Evolutionary conservation across 2,113 vertebrate species (phyloP).

Genomic region (Riparia riparia): DNA sequence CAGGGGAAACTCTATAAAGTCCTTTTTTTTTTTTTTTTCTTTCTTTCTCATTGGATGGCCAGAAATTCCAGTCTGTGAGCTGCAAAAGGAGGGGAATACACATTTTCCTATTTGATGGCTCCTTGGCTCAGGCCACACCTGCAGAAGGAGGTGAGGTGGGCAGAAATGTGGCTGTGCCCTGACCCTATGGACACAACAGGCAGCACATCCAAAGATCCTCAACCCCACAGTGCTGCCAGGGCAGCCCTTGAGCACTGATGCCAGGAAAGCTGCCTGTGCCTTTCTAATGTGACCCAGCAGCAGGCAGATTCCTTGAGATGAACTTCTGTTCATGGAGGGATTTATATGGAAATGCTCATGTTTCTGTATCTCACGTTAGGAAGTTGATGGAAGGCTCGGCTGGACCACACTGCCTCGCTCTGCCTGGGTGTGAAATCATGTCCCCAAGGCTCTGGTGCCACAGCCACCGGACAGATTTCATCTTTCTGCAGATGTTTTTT

Average conservation of each 20-base stretch:
- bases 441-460: not conserved
- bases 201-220: not conserved
- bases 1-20: not conserved
- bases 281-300: not conserved
- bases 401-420: rapidly evolving
- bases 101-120: rapidly evolving
- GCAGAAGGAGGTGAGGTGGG: not conserved
- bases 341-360: not conserved
- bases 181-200: not conserved
- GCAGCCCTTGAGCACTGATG: not conserved
- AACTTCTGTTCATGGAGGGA: not conserved
- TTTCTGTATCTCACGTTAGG: not conserved
- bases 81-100: not conserved
- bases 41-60: not conserved
- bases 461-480: not conserved
- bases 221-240: not conserved
- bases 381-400: not conserved
- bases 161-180: not conserved
- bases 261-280: not conserved
- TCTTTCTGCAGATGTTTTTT: not conserved
- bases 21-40: not conserved
- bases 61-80: not conserved
- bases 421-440: not conserved
- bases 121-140: not conserved
- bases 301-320: not conserved